phyloP scores from a whole-genome alignment of 2,113 vertebrate species.

The Leptobrachium leishanense region DNA sequence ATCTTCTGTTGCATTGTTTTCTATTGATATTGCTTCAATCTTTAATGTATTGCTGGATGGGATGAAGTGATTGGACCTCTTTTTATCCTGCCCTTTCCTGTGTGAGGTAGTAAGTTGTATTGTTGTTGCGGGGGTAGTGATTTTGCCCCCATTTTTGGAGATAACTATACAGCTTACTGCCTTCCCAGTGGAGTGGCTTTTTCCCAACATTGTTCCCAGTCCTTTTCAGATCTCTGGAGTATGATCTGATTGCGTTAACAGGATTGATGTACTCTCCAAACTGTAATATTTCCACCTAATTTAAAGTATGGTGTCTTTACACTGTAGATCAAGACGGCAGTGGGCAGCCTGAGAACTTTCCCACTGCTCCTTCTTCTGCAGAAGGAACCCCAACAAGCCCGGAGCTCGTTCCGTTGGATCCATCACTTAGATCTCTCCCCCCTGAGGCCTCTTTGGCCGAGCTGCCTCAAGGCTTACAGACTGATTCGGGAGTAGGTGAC shows the following conservation, averaged over 20 bases:
- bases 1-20: no score
- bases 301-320: slow-evolving; percentile 26
- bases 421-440: slow-evolving; percentile 78
- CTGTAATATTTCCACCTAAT: neutral
- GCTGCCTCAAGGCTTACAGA: slow-evolving; percentile 67
- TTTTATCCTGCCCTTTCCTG: slow-evolving; percentile 58
- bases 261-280: no score
- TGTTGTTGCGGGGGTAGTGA: slow-evolving; percentile 83
- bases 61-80: neutral
- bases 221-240: no score
- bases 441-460: slow-evolving; percentile 72
- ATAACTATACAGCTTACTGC: slow-evolving; percentile 97
- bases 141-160: slow-evolving; percentile 79
- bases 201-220: neutral
- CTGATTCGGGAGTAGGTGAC: slow-evolving; percentile 56
- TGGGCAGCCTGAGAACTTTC: slow-evolving; percentile 80
- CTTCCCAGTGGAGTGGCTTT: slow-evolving; percentile 68
- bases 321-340: slow-evolving; percentile 65
- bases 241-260: no score
- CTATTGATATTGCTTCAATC: no score
- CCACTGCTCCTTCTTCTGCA: slow-evolving; percentile 80
- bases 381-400: slow-evolving; percentile 79
- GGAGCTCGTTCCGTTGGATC: slow-evolving; percentile 77
- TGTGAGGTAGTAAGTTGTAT: slow-evolving; percentile 98
- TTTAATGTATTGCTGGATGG: no score